Conservation (phyloP, 2,113 vertebrate genomes). For the Apteryx owenii region DNA sequence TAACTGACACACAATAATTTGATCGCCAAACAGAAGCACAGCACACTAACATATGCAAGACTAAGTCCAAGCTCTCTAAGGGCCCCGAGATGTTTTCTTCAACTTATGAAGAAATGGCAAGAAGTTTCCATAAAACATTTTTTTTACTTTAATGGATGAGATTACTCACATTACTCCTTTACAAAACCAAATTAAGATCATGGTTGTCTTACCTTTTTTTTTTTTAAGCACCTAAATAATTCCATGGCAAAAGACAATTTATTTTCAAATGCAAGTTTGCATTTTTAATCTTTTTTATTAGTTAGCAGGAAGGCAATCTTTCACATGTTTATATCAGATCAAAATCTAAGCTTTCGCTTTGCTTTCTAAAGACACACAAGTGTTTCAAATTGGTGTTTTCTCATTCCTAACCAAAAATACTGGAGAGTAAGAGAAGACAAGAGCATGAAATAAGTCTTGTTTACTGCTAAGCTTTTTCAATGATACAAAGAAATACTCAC, state of each 20-base stretch:
- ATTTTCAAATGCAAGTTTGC: background rate
- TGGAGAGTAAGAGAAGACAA: background rate
- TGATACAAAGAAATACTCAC: conserved; percentile 73
- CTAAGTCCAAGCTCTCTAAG: background rate
- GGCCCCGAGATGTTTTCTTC: background rate
- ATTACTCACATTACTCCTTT: background rate
- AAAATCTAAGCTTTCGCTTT: background rate
- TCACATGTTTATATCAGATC: background rate
- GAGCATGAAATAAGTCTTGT: background rate
- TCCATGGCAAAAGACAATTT: background rate
- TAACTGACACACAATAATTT: background rate
- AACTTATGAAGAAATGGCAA: background rate
- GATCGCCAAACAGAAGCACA: background rate
- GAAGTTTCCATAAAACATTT: background rate
- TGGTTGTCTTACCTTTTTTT: background rate
- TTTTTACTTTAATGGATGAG: background rate
- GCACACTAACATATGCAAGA: background rate
- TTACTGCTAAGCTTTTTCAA: background rate
- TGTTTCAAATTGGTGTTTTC: background rate
- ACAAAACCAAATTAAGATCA: background rate
- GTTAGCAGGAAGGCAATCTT: background rate
- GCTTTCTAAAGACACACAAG: background rate
- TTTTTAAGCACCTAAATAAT: background rate
- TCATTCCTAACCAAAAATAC: background rate
- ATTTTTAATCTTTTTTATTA: background rate